These are phyloP conservation scores for Bombus superbus DNA, from an alignment of 1,140 invertebrate species.

Conservation along the genomic window DNA sequence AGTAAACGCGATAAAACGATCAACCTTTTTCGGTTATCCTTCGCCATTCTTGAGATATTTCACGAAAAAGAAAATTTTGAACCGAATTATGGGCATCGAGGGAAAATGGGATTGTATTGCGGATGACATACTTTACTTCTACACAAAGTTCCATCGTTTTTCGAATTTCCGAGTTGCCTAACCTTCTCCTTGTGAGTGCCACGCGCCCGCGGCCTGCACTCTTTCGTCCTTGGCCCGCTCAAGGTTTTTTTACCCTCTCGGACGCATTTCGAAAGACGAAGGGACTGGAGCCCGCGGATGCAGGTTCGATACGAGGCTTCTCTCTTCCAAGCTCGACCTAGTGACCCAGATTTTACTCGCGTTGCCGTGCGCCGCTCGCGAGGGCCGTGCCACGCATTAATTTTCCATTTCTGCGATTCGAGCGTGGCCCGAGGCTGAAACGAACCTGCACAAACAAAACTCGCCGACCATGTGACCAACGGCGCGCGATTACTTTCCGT, in stretches of 20 bases:
- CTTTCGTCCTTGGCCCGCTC: not conserved
- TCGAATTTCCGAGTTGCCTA: no score
- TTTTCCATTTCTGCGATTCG: conserved; percentile 41
- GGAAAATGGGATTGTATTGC: no score
- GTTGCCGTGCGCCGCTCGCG: conserved; percentile 27
- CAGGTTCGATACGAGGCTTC: conserved; percentile 57
- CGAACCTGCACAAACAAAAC: not conserved
- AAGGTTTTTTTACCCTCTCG: conserved; percentile 7
- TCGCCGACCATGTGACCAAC: not conserved
- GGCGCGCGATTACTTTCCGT: not conserved
- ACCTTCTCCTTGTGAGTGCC: not conserved
- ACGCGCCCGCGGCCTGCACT: no score
- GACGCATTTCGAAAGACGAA: conserved; percentile 2
- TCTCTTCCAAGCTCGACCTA: conserved; percentile 62
- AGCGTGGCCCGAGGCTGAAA: not conserved
- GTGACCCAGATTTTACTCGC: conserved; percentile 67
- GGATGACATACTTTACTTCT: no score
- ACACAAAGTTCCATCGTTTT: no score
- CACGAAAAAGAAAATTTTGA: no score
- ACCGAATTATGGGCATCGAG: no score
- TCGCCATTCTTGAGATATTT: no score
- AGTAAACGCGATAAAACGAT: no score
- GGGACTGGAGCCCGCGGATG: conserved; percentile 49
- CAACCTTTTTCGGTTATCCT: no score
- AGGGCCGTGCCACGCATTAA: conserved; percentile 25